Conservation (phyloP, 2,888 invertebrate genomes). For the Dasypogon diadema region DNA sequence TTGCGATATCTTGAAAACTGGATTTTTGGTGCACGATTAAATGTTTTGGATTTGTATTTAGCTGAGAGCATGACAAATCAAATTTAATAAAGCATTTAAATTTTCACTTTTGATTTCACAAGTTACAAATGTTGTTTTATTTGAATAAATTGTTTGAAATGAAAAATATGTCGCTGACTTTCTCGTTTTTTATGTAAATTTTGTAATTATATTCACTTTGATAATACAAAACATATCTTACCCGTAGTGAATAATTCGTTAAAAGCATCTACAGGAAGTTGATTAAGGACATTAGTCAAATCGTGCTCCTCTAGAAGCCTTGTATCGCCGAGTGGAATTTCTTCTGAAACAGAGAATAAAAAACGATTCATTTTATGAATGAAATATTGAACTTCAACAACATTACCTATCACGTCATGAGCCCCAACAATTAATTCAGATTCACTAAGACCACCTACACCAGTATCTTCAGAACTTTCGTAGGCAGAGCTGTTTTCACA, state of each 20-base stretch:
- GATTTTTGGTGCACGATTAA: too few species aligned
- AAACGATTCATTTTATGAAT: too few species aligned
- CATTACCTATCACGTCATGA: conserved; percentile 67
- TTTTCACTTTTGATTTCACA: too few species aligned
- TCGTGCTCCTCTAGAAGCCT: conserved; percentile 79
- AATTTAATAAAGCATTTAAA: too few species aligned
- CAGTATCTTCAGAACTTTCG: conserved; percentile 75
- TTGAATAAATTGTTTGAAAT: too few species aligned
- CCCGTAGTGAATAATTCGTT: conserved; percentile 84
- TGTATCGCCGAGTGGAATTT: conserved; percentile 71
- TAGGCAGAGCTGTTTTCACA: conserved; percentile 75
- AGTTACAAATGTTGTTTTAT: too few species aligned
- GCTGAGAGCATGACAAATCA: too few species aligned
- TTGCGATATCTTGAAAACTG: too few species aligned
- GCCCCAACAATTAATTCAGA: conserved; percentile 72
- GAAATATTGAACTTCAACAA: too few species aligned
- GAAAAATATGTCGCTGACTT: too few species aligned
- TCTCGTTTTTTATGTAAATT: conserved; percentile 86
- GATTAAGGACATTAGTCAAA: conserved; percentile 82
- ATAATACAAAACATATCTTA: conserved; percentile 70
- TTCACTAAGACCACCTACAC: conserved; percentile 73
- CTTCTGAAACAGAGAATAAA: conserved; percentile 70
- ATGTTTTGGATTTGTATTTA: too few species aligned
- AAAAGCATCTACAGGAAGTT: conserved; percentile 84
- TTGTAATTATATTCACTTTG: conserved; percentile 78